These are phyloP conservation scores for Aleiodes alternator DNA, from an alignment of 2,888 invertebrate genomes.

Conservation along the genomic window DNA sequence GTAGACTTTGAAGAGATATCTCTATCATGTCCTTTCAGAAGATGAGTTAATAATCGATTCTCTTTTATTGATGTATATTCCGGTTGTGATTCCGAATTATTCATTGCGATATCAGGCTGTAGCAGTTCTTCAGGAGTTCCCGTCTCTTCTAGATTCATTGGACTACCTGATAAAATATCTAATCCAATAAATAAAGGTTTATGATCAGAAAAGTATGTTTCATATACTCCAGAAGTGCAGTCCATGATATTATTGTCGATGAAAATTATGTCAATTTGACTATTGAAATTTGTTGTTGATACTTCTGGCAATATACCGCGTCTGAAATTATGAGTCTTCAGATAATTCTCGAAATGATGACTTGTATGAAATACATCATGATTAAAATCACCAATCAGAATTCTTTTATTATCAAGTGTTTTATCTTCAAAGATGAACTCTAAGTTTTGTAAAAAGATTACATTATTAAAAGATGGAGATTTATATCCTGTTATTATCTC, in stretches of 20 bases:
- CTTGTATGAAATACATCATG: slow-evolving; percentile 33
- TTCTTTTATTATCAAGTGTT: no score
- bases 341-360: slow-evolving; percentile 41
- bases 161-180: background rate
- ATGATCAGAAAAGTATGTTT: slow-evolving; percentile 46
- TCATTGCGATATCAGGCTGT: background rate
- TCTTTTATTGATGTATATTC: no score
- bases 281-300: slow-evolving; percentile 47
- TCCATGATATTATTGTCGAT: slow-evolving; percentile 29
- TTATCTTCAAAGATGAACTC: no score
- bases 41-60: no score
- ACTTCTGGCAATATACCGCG: slow-evolving; percentile 38
- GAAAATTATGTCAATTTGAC: slow-evolving; percentile 50
- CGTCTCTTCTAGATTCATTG: background rate
- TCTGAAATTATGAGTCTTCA: slow-evolving; percentile 36
- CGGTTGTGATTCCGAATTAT: no score
- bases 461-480: background rate
- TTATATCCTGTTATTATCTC: slow-evolving; percentile 46
- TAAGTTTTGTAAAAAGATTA: slow-evolving; percentile 22
- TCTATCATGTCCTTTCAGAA: background rate
- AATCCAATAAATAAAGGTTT: slow-evolving; percentile 47
- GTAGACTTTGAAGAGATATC: no score
- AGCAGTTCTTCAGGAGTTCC: background rate
- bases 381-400: no score
- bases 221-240: slow-evolving; percentile 37